A percentile compares a stretch with the other conserved stretches of the same genome.
These are phyloP conservation scores for Gorsachius magnificus DNA, from an alignment of 2,797 vertebrate species.

Conservation along the genomic window DNA sequence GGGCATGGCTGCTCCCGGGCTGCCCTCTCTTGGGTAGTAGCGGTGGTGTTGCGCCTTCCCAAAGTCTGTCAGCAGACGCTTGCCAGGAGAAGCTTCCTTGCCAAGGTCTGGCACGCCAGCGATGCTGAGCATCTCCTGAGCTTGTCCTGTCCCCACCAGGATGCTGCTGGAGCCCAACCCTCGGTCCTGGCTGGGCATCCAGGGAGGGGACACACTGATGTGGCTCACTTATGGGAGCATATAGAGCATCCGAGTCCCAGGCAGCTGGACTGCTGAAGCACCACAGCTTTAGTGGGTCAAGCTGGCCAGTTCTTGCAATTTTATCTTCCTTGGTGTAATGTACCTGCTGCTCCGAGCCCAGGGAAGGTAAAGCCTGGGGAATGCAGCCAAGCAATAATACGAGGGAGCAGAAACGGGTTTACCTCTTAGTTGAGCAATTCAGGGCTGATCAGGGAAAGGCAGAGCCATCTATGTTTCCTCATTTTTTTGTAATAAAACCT, in stretches of 20 bases:
- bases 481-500: neutral
- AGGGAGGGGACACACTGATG: neutral
- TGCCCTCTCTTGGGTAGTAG: neutral
- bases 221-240: rapidly evolving
- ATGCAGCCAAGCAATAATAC: neutral
- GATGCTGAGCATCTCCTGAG: neutral
- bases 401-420: rapidly evolving
- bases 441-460: neutral
- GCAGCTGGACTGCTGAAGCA: too few relatives aligned
- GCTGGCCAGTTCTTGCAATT: neutral
- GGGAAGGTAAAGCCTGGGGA: neutral
- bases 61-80: neutral
- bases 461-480: neutral
- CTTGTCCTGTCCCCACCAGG: rapidly evolving
- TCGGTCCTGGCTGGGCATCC: neutral
- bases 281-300: rapidly evolving
- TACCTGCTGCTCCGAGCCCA: neutral
- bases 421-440: neutral
- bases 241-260: neutral
- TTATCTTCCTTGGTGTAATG: neutral
- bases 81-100: neutral
- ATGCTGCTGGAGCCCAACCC: neutral
- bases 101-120: rapidly evolving
- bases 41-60: neutral
- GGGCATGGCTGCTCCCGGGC: rapidly evolving